phyloP scores from a whole-genome alignment of 2,888 invertebrate genomes.

The Melitaea athalia region DNA sequence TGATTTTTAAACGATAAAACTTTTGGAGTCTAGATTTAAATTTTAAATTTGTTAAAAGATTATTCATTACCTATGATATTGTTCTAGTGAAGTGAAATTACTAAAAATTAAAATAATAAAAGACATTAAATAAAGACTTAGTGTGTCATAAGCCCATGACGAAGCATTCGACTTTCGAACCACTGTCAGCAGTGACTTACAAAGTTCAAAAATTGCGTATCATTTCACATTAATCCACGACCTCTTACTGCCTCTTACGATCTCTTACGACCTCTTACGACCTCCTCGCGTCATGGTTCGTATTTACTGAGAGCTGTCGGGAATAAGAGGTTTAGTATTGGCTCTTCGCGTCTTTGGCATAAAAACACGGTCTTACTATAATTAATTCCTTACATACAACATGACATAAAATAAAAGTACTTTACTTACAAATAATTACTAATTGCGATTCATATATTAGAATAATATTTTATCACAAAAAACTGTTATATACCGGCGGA shows the following conservation, averaged over 20 bases:
- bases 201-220: conserved; percentile 47
- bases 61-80: no score
- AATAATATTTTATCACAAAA: no score
- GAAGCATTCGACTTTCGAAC: conserved; percentile 53
- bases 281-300: neutral
- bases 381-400: neutral
- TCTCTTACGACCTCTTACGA: conserved; percentile 20
- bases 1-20: no score
- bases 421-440: no score
- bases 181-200: conserved; percentile 55
- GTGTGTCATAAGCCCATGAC: conserved; percentile 50
- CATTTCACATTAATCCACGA: conserved; percentile 34
- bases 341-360: no score
- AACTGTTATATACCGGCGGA: no score
- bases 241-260: conserved; percentile 9
- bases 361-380: neutral
- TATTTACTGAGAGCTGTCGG: neutral
- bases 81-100: neutral
- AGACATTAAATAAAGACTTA: conserved; percentile 14
- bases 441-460: no score
- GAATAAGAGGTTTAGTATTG: neutral
- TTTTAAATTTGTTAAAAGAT: no score
- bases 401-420: no score
- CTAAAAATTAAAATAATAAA: neutral
- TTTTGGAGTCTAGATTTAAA: no score